phyloP scores from a whole-genome alignment of 2,888 invertebrate genomes.

The Miltochrista miniata region DNA sequence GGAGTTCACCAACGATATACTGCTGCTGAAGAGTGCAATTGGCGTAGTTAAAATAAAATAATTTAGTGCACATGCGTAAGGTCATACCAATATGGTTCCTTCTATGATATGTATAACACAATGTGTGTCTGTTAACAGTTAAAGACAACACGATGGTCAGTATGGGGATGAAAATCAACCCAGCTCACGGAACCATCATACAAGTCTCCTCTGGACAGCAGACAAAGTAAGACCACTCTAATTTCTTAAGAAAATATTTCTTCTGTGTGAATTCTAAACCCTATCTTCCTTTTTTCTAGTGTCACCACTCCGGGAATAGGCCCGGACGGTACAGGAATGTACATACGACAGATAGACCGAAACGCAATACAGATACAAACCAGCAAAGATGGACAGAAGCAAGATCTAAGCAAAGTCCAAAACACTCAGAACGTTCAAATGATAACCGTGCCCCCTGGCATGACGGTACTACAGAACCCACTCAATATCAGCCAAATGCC shows the following conservation, averaged over 20 bases:
- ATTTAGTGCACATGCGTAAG: slow-evolving; percentile 9
- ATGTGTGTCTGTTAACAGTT: slow-evolving; percentile 49
- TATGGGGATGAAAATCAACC: slow-evolving; percentile 80
- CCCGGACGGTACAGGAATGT: slow-evolving; percentile 73
- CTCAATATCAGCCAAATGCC: slow-evolving; percentile 72
- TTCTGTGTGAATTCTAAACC: background rate
- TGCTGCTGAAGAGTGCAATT: no score
- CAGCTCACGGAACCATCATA: slow-evolving; percentile 75
- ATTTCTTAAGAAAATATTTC: no score
- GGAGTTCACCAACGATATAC: no score
- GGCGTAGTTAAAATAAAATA: background rate
- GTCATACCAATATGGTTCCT: background rate
- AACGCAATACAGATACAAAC: slow-evolving; percentile 73
- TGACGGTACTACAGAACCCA: slow-evolving; percentile 76
- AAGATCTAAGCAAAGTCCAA: slow-evolving; percentile 68
- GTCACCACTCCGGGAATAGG: slow-evolving; percentile 63
- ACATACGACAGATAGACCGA: slow-evolving; percentile 73
- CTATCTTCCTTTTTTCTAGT: slow-evolving; percentile 42
- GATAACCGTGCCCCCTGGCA: slow-evolving; percentile 76
- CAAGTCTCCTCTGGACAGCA: slow-evolving; percentile 79
- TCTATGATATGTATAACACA: slow-evolving; percentile 3
- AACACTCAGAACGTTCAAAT: slow-evolving; percentile 75
- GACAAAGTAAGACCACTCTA: slow-evolving; percentile 61
- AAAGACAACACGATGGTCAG: slow-evolving; percentile 74
- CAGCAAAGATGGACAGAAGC: slow-evolving; percentile 69